These are phyloP conservation scores for Euproctis similis DNA, from an alignment of 2,888 invertebrate genomes.

Conservation along the genomic window DNA sequence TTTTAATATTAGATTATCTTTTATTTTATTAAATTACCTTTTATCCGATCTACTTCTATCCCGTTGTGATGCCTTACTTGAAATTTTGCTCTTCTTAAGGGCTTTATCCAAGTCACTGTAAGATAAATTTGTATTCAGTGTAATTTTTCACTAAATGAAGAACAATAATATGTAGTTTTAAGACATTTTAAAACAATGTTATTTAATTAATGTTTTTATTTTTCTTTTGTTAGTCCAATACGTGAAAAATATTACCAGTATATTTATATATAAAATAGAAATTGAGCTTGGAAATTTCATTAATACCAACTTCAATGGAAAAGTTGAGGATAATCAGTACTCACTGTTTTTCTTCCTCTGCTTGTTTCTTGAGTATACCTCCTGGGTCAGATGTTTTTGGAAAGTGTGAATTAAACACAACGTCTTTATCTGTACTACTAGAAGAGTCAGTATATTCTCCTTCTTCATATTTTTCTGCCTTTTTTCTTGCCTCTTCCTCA, in stretches of 20 bases:
- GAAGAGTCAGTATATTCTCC: constrained; percentile 76
- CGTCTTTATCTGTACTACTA: constrained; percentile 49
- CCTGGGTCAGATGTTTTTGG: constrained; percentile 67
- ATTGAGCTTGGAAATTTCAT: no score
- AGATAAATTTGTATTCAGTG: background rate
- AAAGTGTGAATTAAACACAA: constrained; percentile 54
- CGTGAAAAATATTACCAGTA: no score
- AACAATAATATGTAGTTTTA: no score
- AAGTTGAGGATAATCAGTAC: constrained; percentile 23
- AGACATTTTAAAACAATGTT: no score
- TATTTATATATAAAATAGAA: no score
- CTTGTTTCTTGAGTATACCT: constrained; percentile 60
- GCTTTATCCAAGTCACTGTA: constrained; percentile 12
- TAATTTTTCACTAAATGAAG: no score
- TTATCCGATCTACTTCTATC: constrained; percentile 33
- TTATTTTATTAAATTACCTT: constrained; percentile 4
- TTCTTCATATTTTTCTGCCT: constrained; percentile 78
- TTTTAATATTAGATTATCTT: no score
- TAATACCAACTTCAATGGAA: no score
- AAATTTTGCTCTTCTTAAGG: constrained; percentile 39
- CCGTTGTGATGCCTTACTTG: constrained; percentile 38
- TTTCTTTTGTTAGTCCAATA: no score
- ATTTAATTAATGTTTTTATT: no score
- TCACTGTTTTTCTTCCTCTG: constrained; percentile 73
- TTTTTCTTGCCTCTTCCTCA: constrained; percentile 77